Percentiles rank a stretch among this genome's conserved stretches.
phyloP scores from a whole-genome alignment of 23 tunicate species.

The Trididemnum clinides region DNA sequence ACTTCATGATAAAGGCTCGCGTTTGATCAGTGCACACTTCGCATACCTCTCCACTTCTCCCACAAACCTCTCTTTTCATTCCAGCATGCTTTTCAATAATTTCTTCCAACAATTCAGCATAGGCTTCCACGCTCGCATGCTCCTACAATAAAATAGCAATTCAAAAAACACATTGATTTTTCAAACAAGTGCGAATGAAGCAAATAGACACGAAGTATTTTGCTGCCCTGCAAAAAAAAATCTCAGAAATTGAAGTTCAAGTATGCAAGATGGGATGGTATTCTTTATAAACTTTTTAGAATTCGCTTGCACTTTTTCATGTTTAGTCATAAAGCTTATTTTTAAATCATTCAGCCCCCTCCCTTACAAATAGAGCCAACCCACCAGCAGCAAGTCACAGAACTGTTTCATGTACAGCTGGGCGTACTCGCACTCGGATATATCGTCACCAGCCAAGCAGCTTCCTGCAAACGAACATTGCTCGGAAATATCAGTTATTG shows the following conservation, averaged over 20 bases:
- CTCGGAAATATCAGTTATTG: conserved; percentile 41
- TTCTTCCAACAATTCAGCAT: conserved; percentile 32
- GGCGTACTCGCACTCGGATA: conserved; percentile 16
- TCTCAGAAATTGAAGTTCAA: too few species aligned
- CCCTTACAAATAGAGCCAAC: too few species aligned
- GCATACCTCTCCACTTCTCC: not conserved
- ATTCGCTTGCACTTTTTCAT: too few species aligned
- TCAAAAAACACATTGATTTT: too few species aligned
- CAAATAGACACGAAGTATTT: too few species aligned
- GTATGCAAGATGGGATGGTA: too few species aligned
- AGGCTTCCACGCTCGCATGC: conserved; percentile 56
- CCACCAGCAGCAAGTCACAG: conserved; percentile 54
- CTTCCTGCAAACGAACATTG: conserved; percentile 64
- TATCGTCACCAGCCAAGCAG: not conserved
- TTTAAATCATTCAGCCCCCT: too few species aligned
- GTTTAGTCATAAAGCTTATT: too few species aligned
- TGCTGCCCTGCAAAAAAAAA: too few species aligned
- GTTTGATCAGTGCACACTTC: conserved; percentile 49
- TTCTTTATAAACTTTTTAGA: too few species aligned
- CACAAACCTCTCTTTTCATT: conserved; percentile 20
- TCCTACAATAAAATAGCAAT: too few species aligned
- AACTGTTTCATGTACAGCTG: conserved; percentile 30
- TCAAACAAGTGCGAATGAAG: too few species aligned
- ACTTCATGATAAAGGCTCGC: conserved; percentile 78
- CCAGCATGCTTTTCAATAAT: conserved; percentile 59